These are phyloP conservation scores for Strongylocentrotus purpuratus DNA, from an alignment of 35 echinoderm and acorn worm genomes.

Conservation along the genomic window DNA sequence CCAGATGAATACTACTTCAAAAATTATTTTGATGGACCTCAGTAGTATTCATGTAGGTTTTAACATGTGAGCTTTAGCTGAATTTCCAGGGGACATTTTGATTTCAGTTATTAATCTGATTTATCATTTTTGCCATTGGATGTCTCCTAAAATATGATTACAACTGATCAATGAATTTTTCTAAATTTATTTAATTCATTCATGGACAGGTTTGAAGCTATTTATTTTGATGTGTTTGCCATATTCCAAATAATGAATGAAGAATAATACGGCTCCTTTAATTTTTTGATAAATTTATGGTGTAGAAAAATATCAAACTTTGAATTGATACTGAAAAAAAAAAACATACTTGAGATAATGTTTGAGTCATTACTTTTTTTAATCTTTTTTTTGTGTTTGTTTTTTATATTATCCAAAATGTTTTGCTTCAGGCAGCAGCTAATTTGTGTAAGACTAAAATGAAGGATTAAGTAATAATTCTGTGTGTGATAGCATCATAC, in stretches of 20 bases:
- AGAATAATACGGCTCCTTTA: neutral
- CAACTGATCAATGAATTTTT: neutral
- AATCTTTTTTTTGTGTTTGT: neutral
- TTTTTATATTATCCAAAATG: neutral
- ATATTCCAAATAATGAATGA: neutral
- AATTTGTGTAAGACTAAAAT: neutral
- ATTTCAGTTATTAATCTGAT: neutral
- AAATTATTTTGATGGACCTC: neutral
- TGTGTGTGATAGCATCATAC: slow-evolving; percentile 11
- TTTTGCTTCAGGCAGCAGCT: neutral
- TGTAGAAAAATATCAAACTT: neutral
- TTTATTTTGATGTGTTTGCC: neutral
- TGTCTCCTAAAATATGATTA: neutral
- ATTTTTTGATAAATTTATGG: neutral
- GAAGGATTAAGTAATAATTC: neutral
- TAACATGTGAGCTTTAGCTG: neutral
- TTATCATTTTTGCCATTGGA: neutral
- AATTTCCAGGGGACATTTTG: neutral
- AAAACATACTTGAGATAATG: neutral
- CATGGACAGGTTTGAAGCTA: neutral
- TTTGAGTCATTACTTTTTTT: neutral
- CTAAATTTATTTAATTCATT: neutral
- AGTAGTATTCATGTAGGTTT: neutral
- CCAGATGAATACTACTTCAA: neutral
- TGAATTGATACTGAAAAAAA: neutral